Evolutionary conservation across 2,797 vertebrate genomes (phyloP), one percentile per base, ranked within the genome.

Genomic region (Danio choprae): DNA sequence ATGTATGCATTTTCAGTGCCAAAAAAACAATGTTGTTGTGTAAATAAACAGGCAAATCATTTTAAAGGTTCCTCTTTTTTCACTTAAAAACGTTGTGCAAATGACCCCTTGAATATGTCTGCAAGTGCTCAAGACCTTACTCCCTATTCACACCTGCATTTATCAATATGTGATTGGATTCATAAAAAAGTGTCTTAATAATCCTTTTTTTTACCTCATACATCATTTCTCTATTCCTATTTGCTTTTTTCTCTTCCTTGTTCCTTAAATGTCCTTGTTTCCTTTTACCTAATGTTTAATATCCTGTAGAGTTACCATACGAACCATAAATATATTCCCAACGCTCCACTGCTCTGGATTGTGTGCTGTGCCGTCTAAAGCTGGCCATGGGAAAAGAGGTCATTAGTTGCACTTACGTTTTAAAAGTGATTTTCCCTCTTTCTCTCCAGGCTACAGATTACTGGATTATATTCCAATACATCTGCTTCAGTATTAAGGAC

Each of bases 351-450:
- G 56, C 60, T 56, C 65, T 58, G 44, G 20, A 58, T 60, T 62
- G 58, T 63, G 44, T 15, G 36, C 65, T 71, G 22, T 20, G 41
- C 86, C 86, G 86, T 87, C 68, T 87, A 86, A 86, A 82, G 89
- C 89, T 89, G 85, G 85, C 77, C 67, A 70, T 82, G 68, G 72
- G n/a, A 60, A 64, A 72, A 77, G 41, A 76, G 73, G 83, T 85
- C 80, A 76, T 86, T 86, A 82, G 81, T 56, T 46, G 69, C 74
- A 71, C 76, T 84, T 77, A 68, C 13, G 16, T 82, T 83, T 83
- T 78, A 72, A 73, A 78, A 84, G 80, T 77, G 74, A 80, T 84
- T 83, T 87, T 79, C 81, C 79, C 73, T 77, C 60, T 81, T 77
- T 11, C 44, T 46, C 70, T 73, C 55, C n/a, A 63, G 72, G 58